A percentile compares a stretch with the other conserved stretches of the same genome.
phyloP scores from a whole-genome alignment of 2,113 vertebrate species.

The Tylochromis polylepis region DNA sequence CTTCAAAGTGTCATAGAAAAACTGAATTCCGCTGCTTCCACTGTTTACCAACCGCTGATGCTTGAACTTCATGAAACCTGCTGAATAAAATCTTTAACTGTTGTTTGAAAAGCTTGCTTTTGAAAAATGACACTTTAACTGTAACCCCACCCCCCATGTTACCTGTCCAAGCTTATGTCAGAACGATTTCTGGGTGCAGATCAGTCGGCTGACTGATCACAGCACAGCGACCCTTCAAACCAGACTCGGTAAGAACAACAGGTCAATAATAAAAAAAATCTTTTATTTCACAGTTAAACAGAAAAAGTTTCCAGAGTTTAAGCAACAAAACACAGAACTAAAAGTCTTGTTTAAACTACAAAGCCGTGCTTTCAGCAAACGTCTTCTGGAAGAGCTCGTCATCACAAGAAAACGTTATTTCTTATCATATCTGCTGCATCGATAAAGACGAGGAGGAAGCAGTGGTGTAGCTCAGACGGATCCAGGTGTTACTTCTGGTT shows the following conservation, averaged over 20 bases:
- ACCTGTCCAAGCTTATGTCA: neutral
- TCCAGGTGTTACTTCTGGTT: conserved; percentile 77
- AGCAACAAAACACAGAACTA: neutral
- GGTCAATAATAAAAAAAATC: neutral
- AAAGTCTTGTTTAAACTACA: neutral
- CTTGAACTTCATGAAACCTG: neutral
- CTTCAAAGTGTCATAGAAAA: no score
- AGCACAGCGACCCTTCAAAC: neutral
- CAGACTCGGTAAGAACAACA: neutral
- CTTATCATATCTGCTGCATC: neutral
- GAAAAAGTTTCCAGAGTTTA: neutral
- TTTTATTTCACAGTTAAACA: neutral
- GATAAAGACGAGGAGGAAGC: neutral
- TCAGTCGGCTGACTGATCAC: neutral
- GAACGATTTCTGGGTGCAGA: neutral
- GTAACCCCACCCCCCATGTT: neutral
- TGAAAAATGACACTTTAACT: neutral
- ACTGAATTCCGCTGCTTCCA: neutral
- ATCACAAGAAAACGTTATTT: neutral
- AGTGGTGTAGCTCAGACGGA: neutral
- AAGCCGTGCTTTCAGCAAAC: neutral
- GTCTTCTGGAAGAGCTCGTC: neutral
- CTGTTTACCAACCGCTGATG: neutral
- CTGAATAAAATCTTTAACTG: neutral
- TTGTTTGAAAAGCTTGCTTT: neutral